phyloP scores from a whole-genome alignment of 1,140 invertebrate species.

The Antheraea mylitta region DNA sequence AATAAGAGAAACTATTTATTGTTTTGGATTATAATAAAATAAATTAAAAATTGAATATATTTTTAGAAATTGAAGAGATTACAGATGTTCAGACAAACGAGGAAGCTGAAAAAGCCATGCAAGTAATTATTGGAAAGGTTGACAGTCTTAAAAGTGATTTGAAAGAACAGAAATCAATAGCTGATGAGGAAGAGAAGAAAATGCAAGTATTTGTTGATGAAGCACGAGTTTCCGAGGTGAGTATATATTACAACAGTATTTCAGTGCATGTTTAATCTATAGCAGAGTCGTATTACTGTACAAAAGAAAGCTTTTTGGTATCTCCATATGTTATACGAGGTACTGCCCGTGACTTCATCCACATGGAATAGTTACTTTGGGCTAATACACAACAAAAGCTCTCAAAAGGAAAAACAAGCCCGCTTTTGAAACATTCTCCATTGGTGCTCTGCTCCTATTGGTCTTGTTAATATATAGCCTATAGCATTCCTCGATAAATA shows the following conservation, averaged over 20 bases:
- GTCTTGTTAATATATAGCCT: too few relatives aligned
- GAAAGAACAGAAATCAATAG: slow-evolving; percentile 56
- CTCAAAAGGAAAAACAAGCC: too few relatives aligned
- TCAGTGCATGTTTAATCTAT: neutral
- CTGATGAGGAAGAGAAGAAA: slow-evolving; percentile 72
- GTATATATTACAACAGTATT: slow-evolving; percentile 10
- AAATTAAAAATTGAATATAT: neutral
- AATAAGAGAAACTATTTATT: too few relatives aligned
- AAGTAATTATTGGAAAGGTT: slow-evolving; percentile 66
- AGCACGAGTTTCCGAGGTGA: slow-evolving; percentile 63
- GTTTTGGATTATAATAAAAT: neutral
- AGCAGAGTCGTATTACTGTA: too few relatives aligned
- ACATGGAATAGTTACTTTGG: too few relatives aligned
- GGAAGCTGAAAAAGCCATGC: slow-evolving; percentile 48
- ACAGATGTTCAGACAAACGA: slow-evolving; percentile 47
- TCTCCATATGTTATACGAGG: too few relatives aligned
- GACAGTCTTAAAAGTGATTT: slow-evolving; percentile 57
- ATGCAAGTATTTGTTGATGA: slow-evolving; percentile 74
- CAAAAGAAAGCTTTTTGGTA: too few relatives aligned
- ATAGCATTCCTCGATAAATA: too few relatives aligned
- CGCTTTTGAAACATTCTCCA: too few relatives aligned
- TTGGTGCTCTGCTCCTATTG: too few relatives aligned
- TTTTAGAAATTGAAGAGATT: slow-evolving; percentile 49
- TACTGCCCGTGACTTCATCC: too few relatives aligned
- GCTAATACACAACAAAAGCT: too few relatives aligned